Base-by-base conservation (phyloP, 2,888 invertebrate species). In the Tineola bisselliella region DNA sequence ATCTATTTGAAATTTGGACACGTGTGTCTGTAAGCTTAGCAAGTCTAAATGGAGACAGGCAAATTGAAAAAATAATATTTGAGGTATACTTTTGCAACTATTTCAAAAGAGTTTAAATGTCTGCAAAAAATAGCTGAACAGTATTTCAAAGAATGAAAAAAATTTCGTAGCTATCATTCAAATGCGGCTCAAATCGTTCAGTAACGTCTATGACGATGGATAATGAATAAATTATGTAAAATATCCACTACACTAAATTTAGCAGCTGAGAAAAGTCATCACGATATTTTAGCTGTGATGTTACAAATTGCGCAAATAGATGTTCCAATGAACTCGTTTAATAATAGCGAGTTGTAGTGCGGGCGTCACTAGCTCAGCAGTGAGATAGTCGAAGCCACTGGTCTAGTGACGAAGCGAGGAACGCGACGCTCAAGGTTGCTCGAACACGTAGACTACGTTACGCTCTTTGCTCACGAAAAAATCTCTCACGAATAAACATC, bases 301-400 rank as follows among this genome's bases (percentile, higher is more conserved):
- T 73, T 81, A 78, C 77, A 77, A 81, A 86, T 87, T 84, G 83
- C 86, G 82, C 82, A 84, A 87, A 86, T 84, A 84, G 86, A 86
- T 81, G 84, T 84, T 86, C 86, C 86, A 86, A 84, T 86, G 86
- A 86, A 86, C 84, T 87, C 84, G 78, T 84, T 83, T 83, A 86
- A 81, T 84, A 83, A 84, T 84, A 86, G 84, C 80, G 67, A 76
- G 77, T 48, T 79, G 81, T 81, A 80, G 81, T 75, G 84, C 78
- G 75, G 81, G 79, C 80, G 81, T 78, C 77, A 75, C 75, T 71
- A 64, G 62, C 64, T 11, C 30, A 63, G 63, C 65, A 75, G 73
- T 70, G 67, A 70, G 68, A 68, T 70, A 70, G 65, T 59, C 62
- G 71, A 70, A 68, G 68, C 68, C 68, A 67, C 67, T 65, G 69